Base-by-base conservation (phyloP, 2,113 vertebrate genomes). In the Anarrhichthys ocellatus region DNA sequence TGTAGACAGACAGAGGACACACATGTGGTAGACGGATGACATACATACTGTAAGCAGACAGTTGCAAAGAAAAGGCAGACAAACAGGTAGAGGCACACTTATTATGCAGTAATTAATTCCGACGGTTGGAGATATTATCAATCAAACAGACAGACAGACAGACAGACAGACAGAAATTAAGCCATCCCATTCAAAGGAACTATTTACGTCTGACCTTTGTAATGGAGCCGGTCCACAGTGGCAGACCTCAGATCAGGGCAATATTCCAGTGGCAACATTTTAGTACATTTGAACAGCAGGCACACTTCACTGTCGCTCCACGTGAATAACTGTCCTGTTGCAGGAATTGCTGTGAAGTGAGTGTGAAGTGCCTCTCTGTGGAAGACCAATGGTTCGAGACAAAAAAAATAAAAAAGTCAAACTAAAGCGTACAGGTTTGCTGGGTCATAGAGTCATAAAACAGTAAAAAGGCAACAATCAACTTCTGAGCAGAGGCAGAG, bases 191-290 rank as follows among this genome's bases (percentile, higher is more conserved):
- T 94, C 88, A 93, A 89, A 85, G 82, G 81, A 89, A 92, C 91
- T 92, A 94, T 92, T 94, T 92, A 93, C 88, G 83, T 94, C 92
- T 93, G 93, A 94, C 93, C 93, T 96, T 95, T 95, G 92, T 87
- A 88, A 90, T 85, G 76, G 89, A 92, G 89, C 82, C 24, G 63
- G 71, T 89, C 82, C 91, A 91, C 83, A 61, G 81, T 48, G 73
- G 63, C 87, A 82, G 76, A 87, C 78, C 81, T 81, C 65, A 82
- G 83, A 87, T 86, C 84, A 34, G 74, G 48, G 63, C 75, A 78
- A 77, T 86, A 87, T 84, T 86, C 67, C 81, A 82, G 69, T 36
- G 75, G 50, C 77, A 86, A 76, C 36, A 80, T 81, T 75, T 82
- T 69, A 85, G 76, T 58, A 52, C 80, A 78, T 86, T 80, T 80